phyloP scores from a whole-genome alignment of 2,113 vertebrate genomes.

The Xiphias gladius region DNA sequence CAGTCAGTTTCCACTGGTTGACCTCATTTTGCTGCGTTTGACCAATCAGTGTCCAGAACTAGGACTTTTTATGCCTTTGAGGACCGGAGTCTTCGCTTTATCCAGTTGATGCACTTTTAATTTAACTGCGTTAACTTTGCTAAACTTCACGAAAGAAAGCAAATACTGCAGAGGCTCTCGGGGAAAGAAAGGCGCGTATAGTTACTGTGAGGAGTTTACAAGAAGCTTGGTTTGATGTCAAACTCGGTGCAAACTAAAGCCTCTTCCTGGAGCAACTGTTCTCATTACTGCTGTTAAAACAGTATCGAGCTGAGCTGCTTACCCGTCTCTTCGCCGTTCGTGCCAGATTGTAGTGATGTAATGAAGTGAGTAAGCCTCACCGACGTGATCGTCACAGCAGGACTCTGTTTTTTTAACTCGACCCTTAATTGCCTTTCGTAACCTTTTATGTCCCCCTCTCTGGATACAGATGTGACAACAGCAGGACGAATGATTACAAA shows the following conservation, averaged over 20 bases:
- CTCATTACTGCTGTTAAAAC: constrained; percentile 50
- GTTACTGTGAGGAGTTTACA: neutral
- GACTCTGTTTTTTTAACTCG: neutral
- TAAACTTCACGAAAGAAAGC: neutral
- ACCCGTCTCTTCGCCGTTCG: neutral
- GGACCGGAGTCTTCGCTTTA: neutral
- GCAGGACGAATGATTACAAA: neutral
- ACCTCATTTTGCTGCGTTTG: neutral
- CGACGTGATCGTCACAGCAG: neutral
- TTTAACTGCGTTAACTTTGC: neutral
- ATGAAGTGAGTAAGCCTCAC: constrained; percentile 47
- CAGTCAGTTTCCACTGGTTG: no score
- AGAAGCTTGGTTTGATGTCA: neutral
- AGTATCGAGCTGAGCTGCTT: constrained; percentile 50
- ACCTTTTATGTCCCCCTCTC: neutral
- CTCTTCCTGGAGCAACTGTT: constrained; percentile 10
- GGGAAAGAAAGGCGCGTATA: neutral
- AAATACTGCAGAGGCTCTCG: neutral
- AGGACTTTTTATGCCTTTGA: neutral
- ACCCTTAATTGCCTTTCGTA: constrained; percentile 25
- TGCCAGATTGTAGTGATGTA: constrained; percentile 66
- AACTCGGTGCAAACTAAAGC: constrained; percentile 31
- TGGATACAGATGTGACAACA: neutral
- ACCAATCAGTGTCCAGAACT: neutral
- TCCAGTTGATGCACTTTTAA: neutral